These are phyloP conservation scores for Numida meleagris DNA, from an alignment of 2,113 vertebrate genomes.

Conservation along the genomic window DNA sequence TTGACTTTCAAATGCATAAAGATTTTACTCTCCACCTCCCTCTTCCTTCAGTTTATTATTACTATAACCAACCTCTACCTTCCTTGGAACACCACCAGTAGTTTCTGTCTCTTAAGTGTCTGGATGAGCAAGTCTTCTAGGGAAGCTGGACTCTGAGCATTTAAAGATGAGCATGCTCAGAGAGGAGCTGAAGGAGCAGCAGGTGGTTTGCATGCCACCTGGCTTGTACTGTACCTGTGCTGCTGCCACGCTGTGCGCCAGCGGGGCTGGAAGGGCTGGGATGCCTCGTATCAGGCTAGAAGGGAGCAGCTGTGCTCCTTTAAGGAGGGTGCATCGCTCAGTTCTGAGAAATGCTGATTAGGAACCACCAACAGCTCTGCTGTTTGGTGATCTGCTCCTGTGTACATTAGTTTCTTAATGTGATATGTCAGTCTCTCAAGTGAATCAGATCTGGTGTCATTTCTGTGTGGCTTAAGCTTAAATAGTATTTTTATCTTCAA, in stretches of 20 bases:
- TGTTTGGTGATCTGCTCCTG: not conserved
- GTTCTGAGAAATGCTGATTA: not conserved
- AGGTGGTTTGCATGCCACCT: accelerated
- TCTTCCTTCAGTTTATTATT: not conserved
- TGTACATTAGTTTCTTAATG: not conserved
- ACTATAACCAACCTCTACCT: not conserved
- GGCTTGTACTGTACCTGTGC: not conserved
- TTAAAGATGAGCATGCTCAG: not conserved
- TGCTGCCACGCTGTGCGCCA: accelerated
- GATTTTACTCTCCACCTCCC: not conserved
- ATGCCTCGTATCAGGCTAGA: not conserved
- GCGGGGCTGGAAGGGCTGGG: not conserved
- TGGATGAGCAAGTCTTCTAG: not conserved
- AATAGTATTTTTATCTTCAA: not conserved
- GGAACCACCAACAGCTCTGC: not conserved
- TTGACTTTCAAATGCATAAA: not conserved
- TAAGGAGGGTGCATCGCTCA: not conserved
- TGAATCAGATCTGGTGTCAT: not conserved
- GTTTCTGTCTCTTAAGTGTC: not conserved
- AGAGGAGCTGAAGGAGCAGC: not conserved
- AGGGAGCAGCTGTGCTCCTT: accelerated
- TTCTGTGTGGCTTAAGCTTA: not conserved
- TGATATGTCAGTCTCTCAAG: not conserved
- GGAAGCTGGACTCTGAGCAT: not conserved
- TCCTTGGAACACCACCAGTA: not conserved